A percentile compares a stretch with the other conserved stretches of the same genome.
These are phyloP conservation scores for Cheilosia urbana DNA, from an alignment of 2,888 invertebrate species.

Conservation along the genomic window DNA sequence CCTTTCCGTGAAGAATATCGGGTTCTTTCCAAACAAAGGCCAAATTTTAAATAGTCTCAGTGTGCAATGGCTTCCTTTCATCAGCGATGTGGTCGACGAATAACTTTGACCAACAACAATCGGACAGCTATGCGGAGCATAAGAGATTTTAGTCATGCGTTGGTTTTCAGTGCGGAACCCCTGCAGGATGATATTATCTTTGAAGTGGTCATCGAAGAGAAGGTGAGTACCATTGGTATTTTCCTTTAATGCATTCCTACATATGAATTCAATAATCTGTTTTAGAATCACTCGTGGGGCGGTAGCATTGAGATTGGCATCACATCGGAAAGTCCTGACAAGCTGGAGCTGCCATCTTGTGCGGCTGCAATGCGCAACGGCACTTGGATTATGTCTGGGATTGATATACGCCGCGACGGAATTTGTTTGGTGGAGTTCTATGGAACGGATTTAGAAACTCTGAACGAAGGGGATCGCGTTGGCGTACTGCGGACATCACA, in stretches of 20 bases:
- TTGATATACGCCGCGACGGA: slow-evolving; percentile 93
- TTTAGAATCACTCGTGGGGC: slow-evolving; percentile 91
- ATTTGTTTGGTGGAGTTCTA: slow-evolving; percentile 92
- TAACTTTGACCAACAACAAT: slow-evolving; percentile 92
- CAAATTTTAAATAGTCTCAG: not conserved
- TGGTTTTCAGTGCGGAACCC: slow-evolving; percentile 92
- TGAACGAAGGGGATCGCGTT: slow-evolving; percentile 92
- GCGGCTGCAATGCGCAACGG: slow-evolving; percentile 91
- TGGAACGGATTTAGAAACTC: slow-evolving; percentile 92
- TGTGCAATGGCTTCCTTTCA: slow-evolving; percentile 85
- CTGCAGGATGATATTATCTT: slow-evolving; percentile 92
- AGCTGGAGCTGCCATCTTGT: slow-evolving; percentile 89
- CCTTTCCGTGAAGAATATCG: not conserved
- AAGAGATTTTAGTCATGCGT: slow-evolving; percentile 94
- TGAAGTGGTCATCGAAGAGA: slow-evolving; percentile 94
- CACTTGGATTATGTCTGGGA: slow-evolving; percentile 96
- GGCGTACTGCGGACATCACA: slow-evolving; percentile 93
- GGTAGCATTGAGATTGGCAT: slow-evolving; percentile 91
- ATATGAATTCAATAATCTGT: slow-evolving; percentile 38
- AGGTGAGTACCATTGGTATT: slow-evolving; percentile 85
- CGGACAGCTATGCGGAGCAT: slow-evolving; percentile 92
- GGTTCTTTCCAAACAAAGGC: slow-evolving; percentile 18
- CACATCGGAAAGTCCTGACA: slow-evolving; percentile 88
- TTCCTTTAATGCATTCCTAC: slow-evolving; percentile 1
- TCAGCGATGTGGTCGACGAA: slow-evolving; percentile 92